These are phyloP conservation scores for Rhopalosiphum padi DNA, from an alignment of 1,140 invertebrate species.

Conservation along the genomic window DNA sequence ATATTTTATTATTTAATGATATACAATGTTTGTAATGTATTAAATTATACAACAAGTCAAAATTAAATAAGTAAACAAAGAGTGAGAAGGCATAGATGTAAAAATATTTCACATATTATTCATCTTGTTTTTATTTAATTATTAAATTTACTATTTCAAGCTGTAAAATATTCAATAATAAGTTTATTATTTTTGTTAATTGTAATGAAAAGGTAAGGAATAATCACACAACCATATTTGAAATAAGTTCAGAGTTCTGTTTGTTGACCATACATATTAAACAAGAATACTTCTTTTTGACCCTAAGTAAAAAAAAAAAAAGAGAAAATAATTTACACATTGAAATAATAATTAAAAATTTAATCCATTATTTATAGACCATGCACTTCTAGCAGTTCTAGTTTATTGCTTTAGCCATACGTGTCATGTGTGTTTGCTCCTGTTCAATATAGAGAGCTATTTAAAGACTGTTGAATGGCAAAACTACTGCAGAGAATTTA, in stretches of 20 bases:
- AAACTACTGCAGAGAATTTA: background rate
- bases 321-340: background rate
- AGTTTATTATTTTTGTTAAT: background rate
- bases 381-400: background rate
- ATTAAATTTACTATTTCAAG: background rate
- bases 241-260: background rate
- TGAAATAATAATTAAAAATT: background rate
- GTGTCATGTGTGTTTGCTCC: background rate
- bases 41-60: background rate
- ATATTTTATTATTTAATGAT: background rate
- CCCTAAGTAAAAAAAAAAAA: background rate
- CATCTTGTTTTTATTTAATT: background rate
- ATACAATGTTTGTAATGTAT: background rate
- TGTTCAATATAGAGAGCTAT: background rate
- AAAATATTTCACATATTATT: background rate
- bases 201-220: background rate
- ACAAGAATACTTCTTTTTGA: background rate
- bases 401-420: background rate
- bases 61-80: background rate
- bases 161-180: background rate
- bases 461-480: background rate
- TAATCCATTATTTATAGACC: background rate
- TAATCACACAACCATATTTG: background rate
- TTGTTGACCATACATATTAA: background rate
- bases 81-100: background rate